phyloP scores from a whole-genome alignment of 1,140 invertebrate genomes.

The Drosophila paulistorum region DNA sequence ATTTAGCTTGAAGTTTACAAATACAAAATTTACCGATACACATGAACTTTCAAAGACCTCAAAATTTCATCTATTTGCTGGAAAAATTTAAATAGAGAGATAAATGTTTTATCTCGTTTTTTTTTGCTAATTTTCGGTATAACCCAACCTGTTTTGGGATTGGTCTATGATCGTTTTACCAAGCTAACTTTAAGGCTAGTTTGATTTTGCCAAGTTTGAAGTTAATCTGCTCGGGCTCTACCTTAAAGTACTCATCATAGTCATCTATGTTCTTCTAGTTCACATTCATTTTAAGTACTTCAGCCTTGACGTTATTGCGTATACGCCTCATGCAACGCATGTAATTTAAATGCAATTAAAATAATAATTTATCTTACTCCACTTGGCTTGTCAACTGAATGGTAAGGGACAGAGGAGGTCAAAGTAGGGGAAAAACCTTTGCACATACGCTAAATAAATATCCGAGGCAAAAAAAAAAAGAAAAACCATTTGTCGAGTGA shows the following conservation, averaged over 20 bases:
- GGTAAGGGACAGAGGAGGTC: conserved; percentile 21
- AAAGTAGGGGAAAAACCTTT: not conserved
- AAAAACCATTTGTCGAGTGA: conserved; percentile 57
- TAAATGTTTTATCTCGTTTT: no score
- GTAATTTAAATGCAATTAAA: conserved; percentile 81
- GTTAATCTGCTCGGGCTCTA: not conserved
- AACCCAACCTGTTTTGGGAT: no score
- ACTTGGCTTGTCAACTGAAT: conserved; percentile 52
- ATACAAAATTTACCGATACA: no score
- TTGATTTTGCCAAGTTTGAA: no score
- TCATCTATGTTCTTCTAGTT: not conserved
- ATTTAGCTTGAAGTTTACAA: no score
- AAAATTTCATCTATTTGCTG: no score
- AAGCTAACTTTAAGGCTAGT: no score
- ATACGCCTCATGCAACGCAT: conserved; percentile 59
- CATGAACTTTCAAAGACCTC: no score
- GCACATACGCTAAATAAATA: conserved; percentile 54
- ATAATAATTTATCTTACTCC: conserved; percentile 79
- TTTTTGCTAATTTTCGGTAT: no score
- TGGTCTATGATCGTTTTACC: no score
- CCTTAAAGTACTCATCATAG: not conserved
- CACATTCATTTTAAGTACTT: conserved; percentile 27
- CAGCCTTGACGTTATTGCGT: conserved; percentile 56
- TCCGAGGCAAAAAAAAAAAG: conserved; percentile 46
- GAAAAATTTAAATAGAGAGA: no score